Conservation (phyloP, 2,113 vertebrate species). For the Pteruthius melanotis region DNA sequence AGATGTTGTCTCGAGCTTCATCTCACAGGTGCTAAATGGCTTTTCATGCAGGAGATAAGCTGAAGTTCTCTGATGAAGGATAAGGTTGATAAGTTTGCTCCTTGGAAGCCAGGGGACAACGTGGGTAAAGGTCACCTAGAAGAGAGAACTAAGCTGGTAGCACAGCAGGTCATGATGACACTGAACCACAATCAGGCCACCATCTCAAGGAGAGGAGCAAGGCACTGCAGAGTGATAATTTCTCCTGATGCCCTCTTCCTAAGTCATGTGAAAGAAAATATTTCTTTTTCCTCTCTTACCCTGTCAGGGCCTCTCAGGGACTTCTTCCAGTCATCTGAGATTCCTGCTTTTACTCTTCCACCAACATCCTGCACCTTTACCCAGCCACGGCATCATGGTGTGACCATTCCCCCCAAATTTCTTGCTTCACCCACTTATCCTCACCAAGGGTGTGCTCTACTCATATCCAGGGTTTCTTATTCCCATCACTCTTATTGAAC, state of each 20-base stretch:
- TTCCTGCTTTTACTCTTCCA: neutral
- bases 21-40: neutral
- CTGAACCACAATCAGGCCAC: neutral
- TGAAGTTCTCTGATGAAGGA: neutral
- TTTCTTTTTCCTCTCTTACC: neutral
- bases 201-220: neutral
- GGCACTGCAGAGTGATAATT: neutral
- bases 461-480: neutral
- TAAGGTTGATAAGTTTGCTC: neutral
- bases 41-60: neutral
- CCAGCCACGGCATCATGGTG: neutral
- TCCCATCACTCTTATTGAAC: neutral
- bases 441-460: neutral
- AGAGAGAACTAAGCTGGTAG: neutral
- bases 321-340: neutral
- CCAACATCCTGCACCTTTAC: accelerated
- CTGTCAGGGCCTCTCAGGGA: neutral
- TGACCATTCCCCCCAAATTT: neutral
- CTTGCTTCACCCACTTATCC: neutral
- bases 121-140: neutral
- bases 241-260: neutral
- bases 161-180: neutral
- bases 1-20: neutral
- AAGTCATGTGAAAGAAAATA: neutral
- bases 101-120: accelerated